Evolutionary conservation across 2,888 invertebrate species (phyloP).

Genomic region (Urechis unicinctus): DNA sequence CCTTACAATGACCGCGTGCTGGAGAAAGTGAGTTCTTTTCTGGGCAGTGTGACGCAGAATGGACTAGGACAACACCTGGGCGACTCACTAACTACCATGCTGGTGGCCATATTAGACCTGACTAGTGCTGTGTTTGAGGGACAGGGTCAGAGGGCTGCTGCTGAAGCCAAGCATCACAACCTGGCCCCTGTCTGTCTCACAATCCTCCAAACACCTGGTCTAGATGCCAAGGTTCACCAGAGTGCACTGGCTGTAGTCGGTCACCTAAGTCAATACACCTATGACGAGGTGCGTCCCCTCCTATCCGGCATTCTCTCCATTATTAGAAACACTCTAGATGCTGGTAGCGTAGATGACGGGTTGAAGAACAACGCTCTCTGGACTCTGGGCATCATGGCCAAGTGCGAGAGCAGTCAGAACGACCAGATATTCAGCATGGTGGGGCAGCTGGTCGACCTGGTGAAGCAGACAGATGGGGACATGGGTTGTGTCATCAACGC

Average conservation of each 20-base stretch:
- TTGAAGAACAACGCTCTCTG: slow-evolving; percentile 16
- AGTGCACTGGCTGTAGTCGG: slow-evolving; percentile 19
- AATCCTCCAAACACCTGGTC: slow-evolving; percentile 6
- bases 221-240: slow-evolving; percentile 12
- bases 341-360: background rate
- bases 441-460: slow-evolving; percentile 6
- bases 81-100: background rate
- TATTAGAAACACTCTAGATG: background rate
- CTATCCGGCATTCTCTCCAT: background rate
- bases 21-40: background rate
- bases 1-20: slow-evolving; percentile 6
- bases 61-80: background rate
- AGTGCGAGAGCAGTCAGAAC: background rate
- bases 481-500: slow-evolving; percentile 12
- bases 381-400: slow-evolving; percentile 10
- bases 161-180: slow-evolving; percentile 2
- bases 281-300: background rate
- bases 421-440: slow-evolving; percentile 5
- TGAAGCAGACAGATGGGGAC: slow-evolving; percentile 8
- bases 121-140: slow-evolving; percentile 19
- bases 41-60: background rate
- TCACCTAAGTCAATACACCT: slow-evolving; percentile 9
- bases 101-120: slow-evolving; percentile 10
- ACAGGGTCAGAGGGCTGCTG: slow-evolving; percentile 6
- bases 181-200: slow-evolving; percentile 3